Evolutionary conservation across 1,140 invertebrate species (phyloP), one percentile per base, ranked within the genome.

Genomic region (Lepeophtheirus salmonis): DNA sequence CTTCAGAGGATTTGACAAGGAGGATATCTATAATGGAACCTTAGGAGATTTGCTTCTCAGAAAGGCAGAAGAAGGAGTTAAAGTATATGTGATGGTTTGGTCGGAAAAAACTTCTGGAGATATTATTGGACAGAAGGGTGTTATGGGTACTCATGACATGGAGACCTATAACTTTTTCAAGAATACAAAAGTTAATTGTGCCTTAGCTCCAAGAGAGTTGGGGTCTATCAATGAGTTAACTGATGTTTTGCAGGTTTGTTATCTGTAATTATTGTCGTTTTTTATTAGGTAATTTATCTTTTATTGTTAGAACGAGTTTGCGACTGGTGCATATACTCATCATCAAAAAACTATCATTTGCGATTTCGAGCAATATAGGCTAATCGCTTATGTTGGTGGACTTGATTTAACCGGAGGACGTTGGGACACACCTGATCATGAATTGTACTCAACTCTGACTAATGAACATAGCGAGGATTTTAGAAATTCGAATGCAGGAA

Each of bases 321-420:
- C 30, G 2, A 52, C 57, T n/a, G 23, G 23, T 20, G 30, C 30
- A 17, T 66, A 66, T 41, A 66, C 64, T 1, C 65, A 66, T 54
- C 65, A 66, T 54, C 65, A 66, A 61, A 66, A 66, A 56, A 62
- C 62, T 30, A 63, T 65, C 23, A 64, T 65, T 51, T 61, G 63
- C 18, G 64, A 65, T 56, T 49, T 55, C 18, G 63, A 57, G 17
- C 63, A 59, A 49, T 48, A 50, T 16, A 63, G 63, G 50, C 62
- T 66, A 41, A 56, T 65, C 3, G 64, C 64, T 13, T 66, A 56
- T 48, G 65, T 66, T n/a, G 65, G 65, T 1, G 65, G 64, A 3
- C 59, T 66, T n/a, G 64, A 66, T 56, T 54, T 66, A 17, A 66
- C 65, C 13, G 57, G 65, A 13, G 65, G 64, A 14, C 50, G 64